These are phyloP conservation scores for Trichogramma pretiosum DNA, from an alignment of 1,140 invertebrate genomes.

Conservation along the genomic window DNA sequence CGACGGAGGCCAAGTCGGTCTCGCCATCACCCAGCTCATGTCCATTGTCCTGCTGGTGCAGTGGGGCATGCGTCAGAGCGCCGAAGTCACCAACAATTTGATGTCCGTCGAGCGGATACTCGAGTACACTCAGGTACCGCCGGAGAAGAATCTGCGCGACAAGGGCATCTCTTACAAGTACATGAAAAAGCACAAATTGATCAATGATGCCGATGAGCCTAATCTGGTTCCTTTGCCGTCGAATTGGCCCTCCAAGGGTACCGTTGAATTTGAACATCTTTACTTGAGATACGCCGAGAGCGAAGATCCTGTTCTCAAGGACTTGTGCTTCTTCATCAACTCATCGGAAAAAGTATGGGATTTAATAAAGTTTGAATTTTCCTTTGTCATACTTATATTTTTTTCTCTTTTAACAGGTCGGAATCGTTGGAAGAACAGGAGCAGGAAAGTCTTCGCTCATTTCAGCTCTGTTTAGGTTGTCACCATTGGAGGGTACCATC, in stretches of 20 bases:
- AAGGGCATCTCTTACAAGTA: conserved; percentile 39
- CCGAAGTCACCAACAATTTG: conserved; percentile 72
- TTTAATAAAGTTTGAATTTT: background rate
- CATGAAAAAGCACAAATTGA: conserved; percentile 22
- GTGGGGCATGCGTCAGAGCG: conserved; percentile 62
- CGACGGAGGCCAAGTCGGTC: conserved; percentile 33
- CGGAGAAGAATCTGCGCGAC: conserved; percentile 48
- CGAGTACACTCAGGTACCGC: conserved; percentile 59
- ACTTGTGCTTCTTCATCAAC: background rate
- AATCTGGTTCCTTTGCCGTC: background rate
- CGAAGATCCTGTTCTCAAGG: background rate
- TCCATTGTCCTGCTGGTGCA: conserved; percentile 56
- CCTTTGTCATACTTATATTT: background rate
- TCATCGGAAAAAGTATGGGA: conserved; percentile 18
- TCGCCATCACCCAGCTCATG: conserved; percentile 49
- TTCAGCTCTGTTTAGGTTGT: conserved; percentile 67
- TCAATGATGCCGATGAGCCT: conserved; percentile 12
- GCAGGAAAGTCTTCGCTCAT: conserved; percentile 88
- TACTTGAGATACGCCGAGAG: background rate
- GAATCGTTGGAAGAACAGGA: conserved; percentile 79
- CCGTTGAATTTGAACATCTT: background rate
- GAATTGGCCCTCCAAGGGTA: background rate
- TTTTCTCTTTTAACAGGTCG: conserved; percentile 45
- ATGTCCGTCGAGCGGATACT: conserved; percentile 70
- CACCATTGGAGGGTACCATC: conserved; percentile 50